Percentiles rank a stretch among this genome's conserved stretches.
Evolutionary conservation across 2,888 invertebrate genomes (phyloP).

Genomic region (Papilio elwesi): DNA sequence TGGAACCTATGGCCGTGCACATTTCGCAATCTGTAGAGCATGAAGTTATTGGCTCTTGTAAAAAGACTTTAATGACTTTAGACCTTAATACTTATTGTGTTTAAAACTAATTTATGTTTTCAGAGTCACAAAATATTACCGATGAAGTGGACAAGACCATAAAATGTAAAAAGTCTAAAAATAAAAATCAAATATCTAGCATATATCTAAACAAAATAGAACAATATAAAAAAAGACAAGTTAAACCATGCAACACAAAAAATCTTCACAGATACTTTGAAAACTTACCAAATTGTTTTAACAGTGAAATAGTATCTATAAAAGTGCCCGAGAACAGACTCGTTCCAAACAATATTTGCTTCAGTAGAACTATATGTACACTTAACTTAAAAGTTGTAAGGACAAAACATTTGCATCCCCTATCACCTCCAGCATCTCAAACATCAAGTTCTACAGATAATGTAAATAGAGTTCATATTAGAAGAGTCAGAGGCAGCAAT

Average conservation of each 20-base stretch:
- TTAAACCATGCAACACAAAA: slow-evolving; percentile 49
- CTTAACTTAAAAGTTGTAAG: slow-evolving; percentile 60
- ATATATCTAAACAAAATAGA: slow-evolving; percentile 51
- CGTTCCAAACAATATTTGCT: slow-evolving; percentile 64
- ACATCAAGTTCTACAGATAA: slow-evolving; percentile 55
- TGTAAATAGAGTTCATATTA: slow-evolving; percentile 57
- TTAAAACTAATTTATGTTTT: neutral
- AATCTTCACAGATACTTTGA: slow-evolving; percentile 54
- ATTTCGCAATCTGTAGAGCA: neutral
- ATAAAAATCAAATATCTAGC: slow-evolving; percentile 7
- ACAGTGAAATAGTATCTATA: slow-evolving; percentile 56
- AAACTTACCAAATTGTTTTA: slow-evolving; percentile 61
- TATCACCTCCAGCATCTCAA: slow-evolving; percentile 48
- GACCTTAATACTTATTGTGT: no score
- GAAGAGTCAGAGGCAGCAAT: slow-evolving; percentile 53
- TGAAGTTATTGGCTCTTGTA: neutral
- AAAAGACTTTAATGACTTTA: no score
- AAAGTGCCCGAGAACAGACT: slow-evolving; percentile 60
- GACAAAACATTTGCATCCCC: slow-evolving; percentile 46
- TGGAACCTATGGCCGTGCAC: neutral
- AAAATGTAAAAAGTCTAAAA: neutral
- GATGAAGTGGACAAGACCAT: neutral
- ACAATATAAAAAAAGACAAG: slow-evolving; percentile 53
- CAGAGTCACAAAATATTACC: slow-evolving; percentile 14
- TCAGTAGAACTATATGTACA: slow-evolving; percentile 62